Evolutionary conservation across 2,888 invertebrate genomes (phyloP).

Genomic region (Xylota sylvarum): DNA sequence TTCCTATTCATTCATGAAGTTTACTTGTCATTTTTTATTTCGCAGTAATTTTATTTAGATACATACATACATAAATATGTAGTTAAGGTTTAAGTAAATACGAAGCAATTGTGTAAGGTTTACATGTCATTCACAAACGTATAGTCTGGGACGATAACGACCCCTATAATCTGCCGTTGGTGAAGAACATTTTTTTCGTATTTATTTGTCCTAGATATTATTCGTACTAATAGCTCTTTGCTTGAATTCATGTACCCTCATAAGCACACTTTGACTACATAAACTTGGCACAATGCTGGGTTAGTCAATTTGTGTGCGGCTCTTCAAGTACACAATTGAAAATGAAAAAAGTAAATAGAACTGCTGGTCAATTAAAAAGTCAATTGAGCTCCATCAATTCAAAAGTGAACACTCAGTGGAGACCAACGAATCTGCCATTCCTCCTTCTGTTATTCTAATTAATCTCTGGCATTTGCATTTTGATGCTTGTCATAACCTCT

Average conservation of each 20-base stretch:
- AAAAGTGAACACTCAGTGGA: neutral
- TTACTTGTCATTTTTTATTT: neutral
- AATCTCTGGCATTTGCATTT: neutral
- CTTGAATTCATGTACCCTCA: neutral
- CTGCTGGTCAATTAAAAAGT: conserved; percentile 6
- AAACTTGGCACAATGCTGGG: neutral
- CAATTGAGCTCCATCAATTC: neutral
- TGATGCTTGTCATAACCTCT: neutral
- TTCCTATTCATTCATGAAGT: neutral
- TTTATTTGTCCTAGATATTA: neutral
- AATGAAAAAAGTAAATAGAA: neutral
- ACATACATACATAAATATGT: no score
- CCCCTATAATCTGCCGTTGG: no score
- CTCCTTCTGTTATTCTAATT: neutral
- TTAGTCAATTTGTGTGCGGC: neutral
- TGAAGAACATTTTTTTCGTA: no score
- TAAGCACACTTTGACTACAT: neutral
- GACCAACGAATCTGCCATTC: neutral
- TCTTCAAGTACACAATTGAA: neutral
- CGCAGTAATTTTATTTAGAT: no score
- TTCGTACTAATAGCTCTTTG: neutral
- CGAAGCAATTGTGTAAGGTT: no score
- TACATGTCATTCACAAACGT: no score
- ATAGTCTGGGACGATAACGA: no score
- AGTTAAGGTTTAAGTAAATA: no score